phyloP scores from a whole-genome alignment of 1,140 invertebrate species.

The Solenopsis invicta region DNA sequence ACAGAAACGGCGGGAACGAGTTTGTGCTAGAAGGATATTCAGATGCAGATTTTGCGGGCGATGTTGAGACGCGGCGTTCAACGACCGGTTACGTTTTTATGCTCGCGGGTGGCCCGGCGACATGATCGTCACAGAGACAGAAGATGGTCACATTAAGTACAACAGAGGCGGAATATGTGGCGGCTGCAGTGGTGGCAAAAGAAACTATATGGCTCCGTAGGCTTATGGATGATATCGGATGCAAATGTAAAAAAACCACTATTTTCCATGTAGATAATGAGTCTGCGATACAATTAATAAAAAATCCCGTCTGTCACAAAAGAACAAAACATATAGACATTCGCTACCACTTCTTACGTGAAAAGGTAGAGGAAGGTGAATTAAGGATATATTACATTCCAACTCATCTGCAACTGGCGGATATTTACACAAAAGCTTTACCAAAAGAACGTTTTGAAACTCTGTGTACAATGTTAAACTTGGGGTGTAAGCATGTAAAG shows the following conservation, averaged over 20 bases:
- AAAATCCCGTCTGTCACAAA: background rate
- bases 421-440: background rate
- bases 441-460: background rate
- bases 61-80: slow-evolving; percentile 1
- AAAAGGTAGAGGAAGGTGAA: background rate
- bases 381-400: background rate
- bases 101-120: background rate
- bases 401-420: background rate
- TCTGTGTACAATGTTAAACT: background rate
- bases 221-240: background rate
- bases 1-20: background rate
- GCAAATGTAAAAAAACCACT: background rate
- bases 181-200: background rate
- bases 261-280: background rate
- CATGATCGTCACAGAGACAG: background rate
- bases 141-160: background rate
- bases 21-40: background rate
- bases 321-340: background rate
- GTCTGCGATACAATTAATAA: background rate
- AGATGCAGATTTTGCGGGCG: slow-evolving; percentile 18
- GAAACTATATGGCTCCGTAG: background rate
- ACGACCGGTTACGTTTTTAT: background rate
- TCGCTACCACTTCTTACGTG: background rate
- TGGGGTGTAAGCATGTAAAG: background rate
- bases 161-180: background rate